Conservation (phyloP, 2,888 invertebrate genomes). For the Xestia rhomboidea region DNA sequence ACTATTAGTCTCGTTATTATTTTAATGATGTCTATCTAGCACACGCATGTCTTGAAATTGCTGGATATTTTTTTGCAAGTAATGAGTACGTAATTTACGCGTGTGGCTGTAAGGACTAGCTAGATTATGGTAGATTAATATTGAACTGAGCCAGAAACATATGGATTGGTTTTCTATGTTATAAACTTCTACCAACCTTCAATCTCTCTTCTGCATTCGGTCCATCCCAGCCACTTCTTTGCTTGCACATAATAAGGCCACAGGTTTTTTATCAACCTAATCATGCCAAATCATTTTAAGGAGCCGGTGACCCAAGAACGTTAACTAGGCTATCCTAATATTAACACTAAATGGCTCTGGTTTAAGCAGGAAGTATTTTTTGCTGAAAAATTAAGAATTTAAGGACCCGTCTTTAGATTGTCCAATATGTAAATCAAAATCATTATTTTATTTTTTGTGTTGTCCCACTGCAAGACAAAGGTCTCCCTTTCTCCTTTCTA, state of each 20-base stretch:
- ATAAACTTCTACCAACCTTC: neutral
- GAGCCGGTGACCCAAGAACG: too few relatives aligned
- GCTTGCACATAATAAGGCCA: too few relatives aligned
- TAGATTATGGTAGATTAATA: neutral
- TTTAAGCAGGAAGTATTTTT: too few relatives aligned
- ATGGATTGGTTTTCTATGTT: neutral
- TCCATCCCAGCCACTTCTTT: neutral
- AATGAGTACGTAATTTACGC: constrained; percentile 1
- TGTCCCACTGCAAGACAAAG: neutral
- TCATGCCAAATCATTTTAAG: too few relatives aligned
- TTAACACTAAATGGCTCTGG: too few relatives aligned
- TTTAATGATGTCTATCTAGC: constrained; percentile 15
- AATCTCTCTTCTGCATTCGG: neutral
- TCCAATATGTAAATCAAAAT: neutral
- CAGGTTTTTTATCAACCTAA: too few relatives aligned
- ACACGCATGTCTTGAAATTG: constrained; percentile 23
- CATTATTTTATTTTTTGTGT: neutral
- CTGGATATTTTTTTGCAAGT: constrained; percentile 10
- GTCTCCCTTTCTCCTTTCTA: neutral
- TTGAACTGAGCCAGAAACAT: neutral
- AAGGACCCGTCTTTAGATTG: neutral
- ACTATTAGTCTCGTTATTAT: constrained; percentile 14
- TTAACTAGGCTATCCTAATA: too few relatives aligned
- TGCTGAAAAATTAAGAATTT: neutral
- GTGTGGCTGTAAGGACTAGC: neutral